Evolutionary conservation across 1,140 invertebrate species (phyloP).

Genomic region (Drosophila ironensis): DNA sequence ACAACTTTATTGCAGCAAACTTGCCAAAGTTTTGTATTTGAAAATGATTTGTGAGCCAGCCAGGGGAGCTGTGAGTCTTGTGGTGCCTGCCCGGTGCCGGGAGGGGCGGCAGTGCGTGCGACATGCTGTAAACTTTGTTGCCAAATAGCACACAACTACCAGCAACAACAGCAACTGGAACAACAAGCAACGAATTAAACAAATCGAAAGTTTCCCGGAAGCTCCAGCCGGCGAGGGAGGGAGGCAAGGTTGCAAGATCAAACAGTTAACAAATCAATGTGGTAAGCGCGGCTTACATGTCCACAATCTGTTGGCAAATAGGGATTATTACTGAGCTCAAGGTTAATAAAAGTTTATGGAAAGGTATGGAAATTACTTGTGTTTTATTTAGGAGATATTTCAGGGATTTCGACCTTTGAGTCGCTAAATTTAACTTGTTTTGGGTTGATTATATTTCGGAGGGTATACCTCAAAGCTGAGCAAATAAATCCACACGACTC

Average conservation of each 20-base stretch:
- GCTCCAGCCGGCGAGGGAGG: background rate
- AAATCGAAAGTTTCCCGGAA: conserved; percentile 53
- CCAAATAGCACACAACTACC: conserved; percentile 52
- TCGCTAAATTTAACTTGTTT: no score
- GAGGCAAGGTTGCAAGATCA: background rate
- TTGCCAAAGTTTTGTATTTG: conserved; percentile 72
- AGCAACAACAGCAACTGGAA: background rate
- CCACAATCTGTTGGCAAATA: background rate
- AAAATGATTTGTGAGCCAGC: conserved; percentile 66
- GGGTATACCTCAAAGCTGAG: no score
- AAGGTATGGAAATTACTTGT: no score
- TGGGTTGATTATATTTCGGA: no score
- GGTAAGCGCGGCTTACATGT: no score
- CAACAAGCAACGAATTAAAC: conserved; percentile 64
- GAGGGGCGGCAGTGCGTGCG: conserved; percentile 45
- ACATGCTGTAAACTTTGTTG: conserved; percentile 67
- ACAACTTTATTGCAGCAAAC: conserved; percentile 71
- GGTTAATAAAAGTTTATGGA: no score
- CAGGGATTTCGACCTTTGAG: no score
- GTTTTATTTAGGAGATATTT: no score
- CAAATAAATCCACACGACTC: no score
- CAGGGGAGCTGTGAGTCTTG: background rate
- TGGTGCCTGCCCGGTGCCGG: background rate
- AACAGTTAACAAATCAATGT: conserved; percentile 1
- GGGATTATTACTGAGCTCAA: no score